Conservation (phyloP, 2,888 invertebrate genomes). For the Erannis defoliaria region DNA sequence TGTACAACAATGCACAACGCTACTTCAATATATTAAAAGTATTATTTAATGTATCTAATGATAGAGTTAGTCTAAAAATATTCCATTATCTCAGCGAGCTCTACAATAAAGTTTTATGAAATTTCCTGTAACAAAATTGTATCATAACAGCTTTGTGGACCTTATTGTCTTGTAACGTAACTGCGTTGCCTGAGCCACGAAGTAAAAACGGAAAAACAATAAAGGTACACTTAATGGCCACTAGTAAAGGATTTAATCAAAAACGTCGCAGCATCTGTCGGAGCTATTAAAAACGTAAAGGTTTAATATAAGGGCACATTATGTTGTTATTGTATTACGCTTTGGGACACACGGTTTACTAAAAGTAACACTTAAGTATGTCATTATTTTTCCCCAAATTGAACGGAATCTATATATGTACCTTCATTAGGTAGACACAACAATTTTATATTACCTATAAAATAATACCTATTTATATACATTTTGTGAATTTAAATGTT, state of each 20-base stretch:
- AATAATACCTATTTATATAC: too few species aligned
- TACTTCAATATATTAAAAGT: too few species aligned
- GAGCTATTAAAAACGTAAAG: slow-evolving; percentile 67
- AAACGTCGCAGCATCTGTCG: slow-evolving; percentile 68
- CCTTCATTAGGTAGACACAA: too few species aligned
- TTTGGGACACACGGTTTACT: slow-evolving; percentile 52
- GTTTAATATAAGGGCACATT: slow-evolving; percentile 74
- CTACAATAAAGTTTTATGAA: neutral
- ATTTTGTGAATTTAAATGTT: too few species aligned
- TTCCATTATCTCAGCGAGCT: neutral
- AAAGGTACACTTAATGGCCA: slow-evolving; percentile 57
- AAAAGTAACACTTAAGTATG: too few species aligned
- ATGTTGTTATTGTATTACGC: slow-evolving; percentile 66
- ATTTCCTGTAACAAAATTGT: neutral
- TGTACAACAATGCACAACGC: too few species aligned
- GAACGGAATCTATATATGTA: too few species aligned
- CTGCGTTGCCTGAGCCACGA: slow-evolving; percentile 9
- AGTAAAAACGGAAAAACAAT: slow-evolving; percentile 45
- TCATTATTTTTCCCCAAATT: too few species aligned
- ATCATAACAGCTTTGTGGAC: slow-evolving; percentile 1
- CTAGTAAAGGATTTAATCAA: slow-evolving; percentile 69
- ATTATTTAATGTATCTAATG: slow-evolving; percentile 28
- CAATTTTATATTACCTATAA: too few species aligned
- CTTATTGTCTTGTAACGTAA: slow-evolving; percentile 17
- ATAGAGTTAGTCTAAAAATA: neutral